Percentiles rank a stretch among this genome's conserved stretches.
These are phyloP conservation scores for Alouatta caraya DNA, from an alignment of 2,797 vertebrate species.

Conservation along the genomic window DNA sequence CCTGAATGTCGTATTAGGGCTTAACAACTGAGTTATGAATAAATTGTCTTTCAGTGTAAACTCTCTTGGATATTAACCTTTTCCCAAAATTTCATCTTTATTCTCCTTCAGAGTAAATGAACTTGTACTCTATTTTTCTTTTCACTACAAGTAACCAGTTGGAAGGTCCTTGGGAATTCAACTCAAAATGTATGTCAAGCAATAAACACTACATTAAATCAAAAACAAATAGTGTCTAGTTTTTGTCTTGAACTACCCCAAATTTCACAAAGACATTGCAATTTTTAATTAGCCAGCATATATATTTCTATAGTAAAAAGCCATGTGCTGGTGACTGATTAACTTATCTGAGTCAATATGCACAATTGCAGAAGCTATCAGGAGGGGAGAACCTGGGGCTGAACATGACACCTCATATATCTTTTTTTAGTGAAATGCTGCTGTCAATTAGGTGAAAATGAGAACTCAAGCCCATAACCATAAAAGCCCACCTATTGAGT, in stretches of 20 bases:
- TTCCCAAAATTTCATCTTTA: neutral
- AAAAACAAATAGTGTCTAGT: neutral
- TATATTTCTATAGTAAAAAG: neutral
- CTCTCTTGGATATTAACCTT: neutral
- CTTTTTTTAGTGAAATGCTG: constrained; percentile 77
- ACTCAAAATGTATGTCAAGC: neutral
- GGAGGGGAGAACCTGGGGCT: neutral
- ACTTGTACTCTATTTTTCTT: neutral
- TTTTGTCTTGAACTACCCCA: neutral
- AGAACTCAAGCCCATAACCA: constrained; percentile 77
- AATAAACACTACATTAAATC: neutral
- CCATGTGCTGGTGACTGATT: neutral
- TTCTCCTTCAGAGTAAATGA: neutral
- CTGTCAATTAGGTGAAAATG: constrained; percentile 82
- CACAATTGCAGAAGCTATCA: neutral
- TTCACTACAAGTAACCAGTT: neutral
- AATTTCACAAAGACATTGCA: neutral
- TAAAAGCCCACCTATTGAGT: constrained; percentile 66
- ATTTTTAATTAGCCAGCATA: neutral
- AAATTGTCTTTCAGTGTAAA: neutral
- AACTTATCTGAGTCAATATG: neutral
- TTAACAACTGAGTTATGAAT: neutral
- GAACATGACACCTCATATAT: constrained; percentile 56
- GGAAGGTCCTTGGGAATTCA: neutral
- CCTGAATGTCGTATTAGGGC: neutral